Evolutionary conservation across 1,140 invertebrate genomes (phyloP).

Genomic region (Ctenoplectra terminalis): DNA sequence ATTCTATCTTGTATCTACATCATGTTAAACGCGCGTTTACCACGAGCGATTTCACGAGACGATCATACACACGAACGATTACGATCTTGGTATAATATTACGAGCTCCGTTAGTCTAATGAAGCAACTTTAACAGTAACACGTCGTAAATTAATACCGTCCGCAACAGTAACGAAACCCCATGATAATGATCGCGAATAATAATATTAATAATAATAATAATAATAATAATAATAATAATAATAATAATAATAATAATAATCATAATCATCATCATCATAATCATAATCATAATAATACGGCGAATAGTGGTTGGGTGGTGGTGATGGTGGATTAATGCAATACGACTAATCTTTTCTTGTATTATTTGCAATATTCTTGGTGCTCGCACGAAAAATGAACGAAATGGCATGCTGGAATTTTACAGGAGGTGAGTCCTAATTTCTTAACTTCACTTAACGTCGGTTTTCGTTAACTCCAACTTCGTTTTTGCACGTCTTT

Average conservation of each 20-base stretch:
- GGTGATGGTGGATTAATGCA: conserved; percentile 77
- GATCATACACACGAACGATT: conserved; percentile 8
- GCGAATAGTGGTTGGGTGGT: conserved; percentile 53
- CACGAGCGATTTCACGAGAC: conserved; percentile 24
- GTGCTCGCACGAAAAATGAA: conserved; percentile 82
- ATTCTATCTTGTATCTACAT: background rate
- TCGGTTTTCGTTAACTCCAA: conserved; percentile 48
- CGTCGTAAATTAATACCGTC: conserved; percentile 54
- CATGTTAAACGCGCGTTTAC: background rate
- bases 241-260: conserved; percentile 14
- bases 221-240: conserved; percentile 22
- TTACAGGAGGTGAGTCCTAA: conserved; percentile 82
- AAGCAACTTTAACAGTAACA: conserved; percentile 55
- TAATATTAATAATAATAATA: conserved; percentile 25
- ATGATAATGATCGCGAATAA: conserved; percentile 43
- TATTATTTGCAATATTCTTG: conserved; percentile 83
- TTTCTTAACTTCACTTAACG: conserved; percentile 67
- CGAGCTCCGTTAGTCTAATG: conserved; percentile 6
- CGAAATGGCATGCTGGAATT: conserved; percentile 82
- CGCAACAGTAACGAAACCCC: conserved; percentile 39
- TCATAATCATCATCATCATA: conserved; percentile 23
- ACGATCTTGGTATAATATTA: conserved; percentile 22
- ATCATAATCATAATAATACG: conserved; percentile 25
- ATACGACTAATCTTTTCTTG: conserved; percentile 81
- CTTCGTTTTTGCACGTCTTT: background rate